phyloP scores from a whole-genome alignment of 1,140 invertebrate genomes.

The Leptopilina clavipes region DNA sequence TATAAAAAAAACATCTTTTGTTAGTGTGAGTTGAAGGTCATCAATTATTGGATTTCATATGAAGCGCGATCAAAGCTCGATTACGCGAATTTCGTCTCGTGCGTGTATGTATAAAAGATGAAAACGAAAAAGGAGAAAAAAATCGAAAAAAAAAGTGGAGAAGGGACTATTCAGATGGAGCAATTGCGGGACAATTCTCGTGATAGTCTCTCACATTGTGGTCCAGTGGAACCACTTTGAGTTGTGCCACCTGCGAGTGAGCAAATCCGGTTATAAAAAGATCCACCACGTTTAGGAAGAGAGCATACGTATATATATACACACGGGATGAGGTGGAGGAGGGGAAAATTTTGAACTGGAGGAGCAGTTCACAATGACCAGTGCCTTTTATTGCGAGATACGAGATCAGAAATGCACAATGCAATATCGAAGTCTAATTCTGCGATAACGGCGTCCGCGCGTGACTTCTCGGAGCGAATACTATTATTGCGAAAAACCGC shows the following conservation, averaged over 20 bases:
- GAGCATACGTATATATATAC: conserved; percentile 21
- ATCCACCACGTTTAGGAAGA: conserved; percentile 54
- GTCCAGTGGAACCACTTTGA: conserved; percentile 52
- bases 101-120: not conserved
- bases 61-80: conserved; percentile 52
- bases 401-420: too few relatives aligned
- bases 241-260: conserved; percentile 67
- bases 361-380: conserved; percentile 66
- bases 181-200: conserved; percentile 59
- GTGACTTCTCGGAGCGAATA: too few relatives aligned
- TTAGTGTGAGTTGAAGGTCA: not conserved
- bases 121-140: conserved; percentile 26
- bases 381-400: conserved; percentile 57
- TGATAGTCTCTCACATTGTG: conserved; percentile 54
- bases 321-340: too few relatives aligned
- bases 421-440: too few relatives aligned
- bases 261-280: conserved; percentile 65
- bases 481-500: too few relatives aligned
- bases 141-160: conserved; percentile 44
- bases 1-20: not conserved
- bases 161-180: conserved; percentile 50
- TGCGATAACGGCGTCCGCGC: too few relatives aligned
- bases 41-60: conserved; percentile 55
- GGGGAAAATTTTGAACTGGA: conserved; percentile 45
- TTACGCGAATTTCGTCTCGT: conserved; percentile 43